Conservation (phyloP, 1,140 invertebrate species). For the Aphaenogaster ashmeadi region DNA sequence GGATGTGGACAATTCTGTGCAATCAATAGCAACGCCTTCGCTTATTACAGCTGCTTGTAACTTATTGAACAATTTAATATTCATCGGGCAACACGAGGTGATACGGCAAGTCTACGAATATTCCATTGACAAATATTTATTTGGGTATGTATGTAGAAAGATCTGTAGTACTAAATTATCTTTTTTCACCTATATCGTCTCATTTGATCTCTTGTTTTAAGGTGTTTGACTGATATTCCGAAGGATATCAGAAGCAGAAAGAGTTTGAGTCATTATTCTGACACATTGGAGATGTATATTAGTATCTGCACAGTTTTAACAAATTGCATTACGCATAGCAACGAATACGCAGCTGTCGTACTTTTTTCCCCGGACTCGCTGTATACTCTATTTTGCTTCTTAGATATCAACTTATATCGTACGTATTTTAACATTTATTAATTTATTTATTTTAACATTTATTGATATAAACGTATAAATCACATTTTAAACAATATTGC, state of each 20-base stretch:
- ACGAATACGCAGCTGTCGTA: slow-evolving; percentile 82
- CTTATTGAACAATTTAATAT: slow-evolving; percentile 85
- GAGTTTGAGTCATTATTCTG: slow-evolving; percentile 83
- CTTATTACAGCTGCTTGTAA: slow-evolving; percentile 84
- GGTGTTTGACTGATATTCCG: slow-evolving; percentile 82
- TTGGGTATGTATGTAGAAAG: slow-evolving; percentile 74
- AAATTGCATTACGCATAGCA: slow-evolving; percentile 82
- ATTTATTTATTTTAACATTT: slow-evolving; percentile 26
- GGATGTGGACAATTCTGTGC: slow-evolving; percentile 72
- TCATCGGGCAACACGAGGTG: slow-evolving; percentile 82
- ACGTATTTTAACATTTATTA: slow-evolving; percentile 72
- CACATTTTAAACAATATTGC: background rate
- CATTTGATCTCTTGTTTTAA: slow-evolving; percentile 68
- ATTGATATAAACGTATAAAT: slow-evolving; percentile 31
- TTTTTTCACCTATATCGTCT: background rate
- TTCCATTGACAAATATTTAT: slow-evolving; percentile 82
- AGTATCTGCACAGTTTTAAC: slow-evolving; percentile 85
- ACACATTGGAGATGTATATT: slow-evolving; percentile 87
- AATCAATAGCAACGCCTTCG: slow-evolving; percentile 85
- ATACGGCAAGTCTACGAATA: slow-evolving; percentile 82
- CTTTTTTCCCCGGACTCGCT: slow-evolving; percentile 86
- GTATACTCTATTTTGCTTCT: slow-evolving; percentile 82
- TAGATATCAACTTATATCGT: slow-evolving; percentile 86
- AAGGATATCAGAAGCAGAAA: slow-evolving; percentile 78
- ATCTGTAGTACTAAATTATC: background rate